phyloP scores from a whole-genome alignment of 2,113 vertebrate species.

The Xiphorhynchus elegans region DNA sequence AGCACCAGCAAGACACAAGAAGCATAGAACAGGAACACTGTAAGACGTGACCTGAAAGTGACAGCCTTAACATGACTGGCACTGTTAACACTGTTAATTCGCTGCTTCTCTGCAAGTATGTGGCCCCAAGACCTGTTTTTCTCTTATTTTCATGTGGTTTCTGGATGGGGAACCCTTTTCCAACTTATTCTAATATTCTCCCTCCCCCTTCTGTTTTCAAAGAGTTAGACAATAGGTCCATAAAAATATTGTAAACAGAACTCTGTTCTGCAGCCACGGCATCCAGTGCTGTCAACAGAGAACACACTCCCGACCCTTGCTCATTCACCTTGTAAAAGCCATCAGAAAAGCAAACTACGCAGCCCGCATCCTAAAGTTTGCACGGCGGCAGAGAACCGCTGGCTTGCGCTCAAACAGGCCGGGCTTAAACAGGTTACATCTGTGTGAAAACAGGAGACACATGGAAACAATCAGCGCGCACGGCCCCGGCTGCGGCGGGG shows the following conservation, averaged over 20 bases:
- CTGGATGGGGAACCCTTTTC: not conserved
- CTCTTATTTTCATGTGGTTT: not conserved
- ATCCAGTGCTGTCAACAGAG: not conserved
- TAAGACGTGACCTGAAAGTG: fast-evolving
- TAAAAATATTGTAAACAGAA: not conserved
- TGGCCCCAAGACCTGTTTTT: not conserved
- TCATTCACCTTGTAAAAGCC: not conserved
- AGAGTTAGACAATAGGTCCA: not conserved
- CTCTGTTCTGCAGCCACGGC: not conserved
- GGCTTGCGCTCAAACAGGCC: not conserved
- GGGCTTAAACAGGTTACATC: not conserved
- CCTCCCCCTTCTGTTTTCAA: not conserved
- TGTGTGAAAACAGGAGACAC: not conserved
- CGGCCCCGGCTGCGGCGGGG: not conserved
- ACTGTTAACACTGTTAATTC: not conserved
- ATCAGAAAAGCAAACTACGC: not conserved
- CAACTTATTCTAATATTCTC: not conserved
- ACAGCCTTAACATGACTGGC: fast-evolving
- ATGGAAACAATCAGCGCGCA: not conserved
- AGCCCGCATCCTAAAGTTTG: not conserved
- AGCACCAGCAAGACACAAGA: not conserved
- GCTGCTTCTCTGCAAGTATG: not conserved
- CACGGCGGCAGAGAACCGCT: not conserved
- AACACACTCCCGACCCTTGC: fast-evolving
- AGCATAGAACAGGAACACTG: not conserved